phyloP scores from a whole-genome alignment of 1,140 invertebrate species.

The Mercenaria mercenaria region DNA sequence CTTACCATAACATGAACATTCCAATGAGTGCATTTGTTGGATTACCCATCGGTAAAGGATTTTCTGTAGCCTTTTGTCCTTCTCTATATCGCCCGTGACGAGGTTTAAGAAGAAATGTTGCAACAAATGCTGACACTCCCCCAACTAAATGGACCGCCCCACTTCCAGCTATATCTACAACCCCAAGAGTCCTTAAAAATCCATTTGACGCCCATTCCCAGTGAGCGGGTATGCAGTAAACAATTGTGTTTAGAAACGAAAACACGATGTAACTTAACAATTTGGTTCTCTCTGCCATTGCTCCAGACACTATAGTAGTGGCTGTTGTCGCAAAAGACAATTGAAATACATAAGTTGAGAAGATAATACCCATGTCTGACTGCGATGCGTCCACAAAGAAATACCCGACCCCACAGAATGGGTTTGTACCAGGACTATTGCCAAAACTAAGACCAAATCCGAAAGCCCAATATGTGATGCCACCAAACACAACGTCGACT shows the following conservation, averaged over 20 bases:
- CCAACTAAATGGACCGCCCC: conserved; percentile 97
- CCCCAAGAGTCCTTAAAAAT: conserved; percentile 73
- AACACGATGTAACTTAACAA: conserved; percentile 88
- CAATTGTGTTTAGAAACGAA: conserved; percentile 88
- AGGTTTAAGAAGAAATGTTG: conserved; percentile 95
- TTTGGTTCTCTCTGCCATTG: conserved; percentile 88
- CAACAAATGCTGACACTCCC: conserved; percentile 92
- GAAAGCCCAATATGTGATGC: conserved; percentile 97
- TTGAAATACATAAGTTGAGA: conserved; percentile 81
- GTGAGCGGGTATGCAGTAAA: conserved; percentile 97
- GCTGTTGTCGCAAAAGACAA: conserved; percentile 84
- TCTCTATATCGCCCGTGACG: conserved; percentile 93
- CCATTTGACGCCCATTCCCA: conserved; percentile 88
- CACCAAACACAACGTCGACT: conserved; percentile 93
- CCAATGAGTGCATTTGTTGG: conserved; percentile 97
- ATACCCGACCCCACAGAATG: conserved; percentile 89
- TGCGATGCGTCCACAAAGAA: conserved; percentile 86
- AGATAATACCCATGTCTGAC: conserved; percentile 83
- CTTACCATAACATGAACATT: conserved; percentile 94
- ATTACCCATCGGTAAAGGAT: conserved; percentile 93
- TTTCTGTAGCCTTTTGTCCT: conserved; percentile 87
- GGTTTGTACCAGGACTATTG: conserved; percentile 89
- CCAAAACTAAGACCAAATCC: conserved; percentile 97
- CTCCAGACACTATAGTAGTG: conserved; percentile 87
- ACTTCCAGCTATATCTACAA: conserved; percentile 89